These are phyloP conservation scores for Colletes latitarsis DNA, from an alignment of 1,140 invertebrate genomes.

Conservation along the genomic window DNA sequence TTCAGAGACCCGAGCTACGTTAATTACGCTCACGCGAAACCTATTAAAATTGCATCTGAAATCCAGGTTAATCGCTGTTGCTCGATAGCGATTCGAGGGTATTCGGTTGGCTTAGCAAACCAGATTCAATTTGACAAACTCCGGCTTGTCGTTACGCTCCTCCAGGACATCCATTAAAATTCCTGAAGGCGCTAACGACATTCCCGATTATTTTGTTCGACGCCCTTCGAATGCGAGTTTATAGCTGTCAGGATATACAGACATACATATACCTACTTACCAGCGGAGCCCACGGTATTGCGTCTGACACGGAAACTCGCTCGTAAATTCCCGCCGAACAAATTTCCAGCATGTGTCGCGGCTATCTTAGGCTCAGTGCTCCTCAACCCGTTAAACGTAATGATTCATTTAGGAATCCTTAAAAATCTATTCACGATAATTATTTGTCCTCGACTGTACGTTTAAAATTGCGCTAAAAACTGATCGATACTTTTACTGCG, in stretches of 20 bases:
- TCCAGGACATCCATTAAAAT: slow-evolving; percentile 67
- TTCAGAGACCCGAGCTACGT: background rate
- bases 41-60: background rate
- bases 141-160: slow-evolving; percentile 17
- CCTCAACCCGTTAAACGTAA: slow-evolving; percentile 49
- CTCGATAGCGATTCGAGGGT: background rate
- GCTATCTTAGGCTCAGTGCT: slow-evolving; percentile 67
- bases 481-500: no score
- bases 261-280: slow-evolving; percentile 64
- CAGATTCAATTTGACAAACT: slow-evolving; percentile 40
- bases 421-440: background rate
- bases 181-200: slow-evolving; percentile 66
- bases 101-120: background rate
- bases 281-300: slow-evolving; percentile 65
- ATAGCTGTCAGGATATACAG: slow-evolving; percentile 63
- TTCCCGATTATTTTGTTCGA: slow-evolving; percentile 65
- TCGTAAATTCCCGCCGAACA: slow-evolving; percentile 75
- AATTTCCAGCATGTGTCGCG: slow-evolving; percentile 74
- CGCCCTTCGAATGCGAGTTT: slow-evolving; percentile 64
- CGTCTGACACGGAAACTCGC: slow-evolving; percentile 72
- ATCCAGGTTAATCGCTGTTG: background rate
- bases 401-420: background rate
- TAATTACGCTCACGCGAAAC: background rate
- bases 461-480: no score
- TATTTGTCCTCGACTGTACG: no score